phyloP scores from a whole-genome alignment of 2,888 invertebrate species.

The Mythimna vitellina region DNA sequence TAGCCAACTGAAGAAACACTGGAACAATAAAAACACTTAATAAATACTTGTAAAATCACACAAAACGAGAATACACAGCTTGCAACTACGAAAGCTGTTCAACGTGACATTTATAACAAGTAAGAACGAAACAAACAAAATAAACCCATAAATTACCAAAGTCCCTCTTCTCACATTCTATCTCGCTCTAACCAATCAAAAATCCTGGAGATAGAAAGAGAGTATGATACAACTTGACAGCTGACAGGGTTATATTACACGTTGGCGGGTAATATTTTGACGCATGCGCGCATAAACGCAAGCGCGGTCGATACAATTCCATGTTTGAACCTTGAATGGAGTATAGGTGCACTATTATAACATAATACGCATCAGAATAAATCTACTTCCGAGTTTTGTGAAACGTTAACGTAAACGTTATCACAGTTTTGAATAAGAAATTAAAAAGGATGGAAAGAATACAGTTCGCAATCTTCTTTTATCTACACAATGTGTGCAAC shows the following conservation, averaged over 20 bases:
- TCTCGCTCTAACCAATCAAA: slow-evolving; percentile 5
- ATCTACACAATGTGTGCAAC: slow-evolving; percentile 24
- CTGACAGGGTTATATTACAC: slow-evolving; percentile 28
- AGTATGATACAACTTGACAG: slow-evolving; percentile 31
- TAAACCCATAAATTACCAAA: slow-evolving; percentile 4
- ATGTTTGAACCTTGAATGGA: slow-evolving; percentile 29
- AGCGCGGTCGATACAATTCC: slow-evolving; percentile 58
- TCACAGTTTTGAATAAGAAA: neutral
- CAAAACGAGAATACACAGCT: slow-evolving; percentile 42
- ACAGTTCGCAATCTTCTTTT: slow-evolving; percentile 33
- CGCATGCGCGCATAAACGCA: slow-evolving; percentile 62
- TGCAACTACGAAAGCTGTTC: slow-evolving; percentile 15
- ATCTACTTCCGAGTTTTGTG: neutral
- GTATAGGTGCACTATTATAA: neutral
- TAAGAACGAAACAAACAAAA: neutral
- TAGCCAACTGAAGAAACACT: slow-evolving; percentile 19
- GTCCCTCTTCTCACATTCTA: neutral
- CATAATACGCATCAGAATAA: neutral
- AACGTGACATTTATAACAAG: slow-evolving; percentile 13
- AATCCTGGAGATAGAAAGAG: slow-evolving; percentile 14
- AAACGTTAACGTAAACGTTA: too few species aligned
- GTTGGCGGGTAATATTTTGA: slow-evolving; percentile 28
- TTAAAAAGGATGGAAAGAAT: slow-evolving; percentile 16
- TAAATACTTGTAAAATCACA: slow-evolving; percentile 60
- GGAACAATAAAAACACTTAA: slow-evolving; percentile 54